phyloP scores from a whole-genome alignment of 2,797 vertebrate genomes.

The Hippocampus kuda region DNA sequence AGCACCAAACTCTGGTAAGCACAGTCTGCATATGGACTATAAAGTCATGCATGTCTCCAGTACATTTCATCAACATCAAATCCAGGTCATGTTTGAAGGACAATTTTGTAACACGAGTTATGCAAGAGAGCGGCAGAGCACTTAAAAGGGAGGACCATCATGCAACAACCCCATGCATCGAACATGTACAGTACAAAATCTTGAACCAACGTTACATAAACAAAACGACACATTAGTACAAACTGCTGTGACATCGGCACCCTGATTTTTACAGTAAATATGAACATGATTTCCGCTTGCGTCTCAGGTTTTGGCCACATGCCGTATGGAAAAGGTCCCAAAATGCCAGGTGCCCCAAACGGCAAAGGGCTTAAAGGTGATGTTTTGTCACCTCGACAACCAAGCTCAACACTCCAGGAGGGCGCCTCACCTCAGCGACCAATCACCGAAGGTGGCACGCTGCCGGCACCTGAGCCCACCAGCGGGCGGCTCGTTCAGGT shows the following conservation, averaged over 20 bases:
- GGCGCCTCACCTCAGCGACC: constrained; percentile 18
- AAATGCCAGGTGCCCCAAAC: constrained; percentile 18
- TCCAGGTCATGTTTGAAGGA: too few relatives aligned
- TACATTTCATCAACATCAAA: too few relatives aligned
- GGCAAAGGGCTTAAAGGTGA: constrained; percentile 46
- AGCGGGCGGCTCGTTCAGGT: constrained; percentile 25
- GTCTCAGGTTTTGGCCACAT: constrained; percentile 48
- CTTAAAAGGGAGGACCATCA: too few relatives aligned
- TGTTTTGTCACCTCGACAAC: constrained; percentile 36
- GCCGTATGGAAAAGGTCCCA: constrained; percentile 37
- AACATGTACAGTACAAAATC: too few relatives aligned
- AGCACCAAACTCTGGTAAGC: constrained; percentile 42
- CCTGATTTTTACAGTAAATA: background rate
- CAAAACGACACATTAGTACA: background rate
- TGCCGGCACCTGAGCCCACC: constrained; percentile 19
- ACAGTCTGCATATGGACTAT: background rate
- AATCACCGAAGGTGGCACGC: constrained; percentile 13
- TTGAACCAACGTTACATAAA: too few relatives aligned
- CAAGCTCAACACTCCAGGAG: constrained; percentile 23
- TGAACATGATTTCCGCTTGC: constrained; percentile 1
- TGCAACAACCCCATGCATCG: too few relatives aligned
- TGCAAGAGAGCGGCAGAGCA: too few relatives aligned
- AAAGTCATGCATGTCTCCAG: background rate
- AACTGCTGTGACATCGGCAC: background rate
- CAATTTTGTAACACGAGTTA: too few relatives aligned